Conservation (phyloP, 2,888 invertebrate species). For the Lacanobia wlatinum region DNA sequence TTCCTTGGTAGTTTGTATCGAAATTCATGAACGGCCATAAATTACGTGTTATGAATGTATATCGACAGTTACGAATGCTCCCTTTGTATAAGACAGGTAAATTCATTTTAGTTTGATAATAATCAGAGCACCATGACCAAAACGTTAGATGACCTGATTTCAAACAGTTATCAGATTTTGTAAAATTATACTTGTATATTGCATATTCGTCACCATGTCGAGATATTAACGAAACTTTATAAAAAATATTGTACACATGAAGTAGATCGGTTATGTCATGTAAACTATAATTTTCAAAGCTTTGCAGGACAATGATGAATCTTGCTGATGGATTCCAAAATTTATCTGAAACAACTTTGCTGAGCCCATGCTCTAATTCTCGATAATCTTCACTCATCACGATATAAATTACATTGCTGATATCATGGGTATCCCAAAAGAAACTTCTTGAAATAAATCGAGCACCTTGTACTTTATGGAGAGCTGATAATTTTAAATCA, state of each 20-base stretch:
- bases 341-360: constrained; percentile 56
- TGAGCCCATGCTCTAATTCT: constrained; percentile 63
- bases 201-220: constrained; percentile 38
- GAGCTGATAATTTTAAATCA: constrained; percentile 49
- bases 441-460: constrained; percentile 66
- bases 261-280: constrained; percentile 63
- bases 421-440: constrained; percentile 58
- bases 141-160: constrained; percentile 49
- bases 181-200: constrained; percentile 59
- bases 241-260: constrained; percentile 47
- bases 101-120: constrained; percentile 11
- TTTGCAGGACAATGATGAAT: constrained; percentile 69
- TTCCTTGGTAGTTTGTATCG: constrained; percentile 50
- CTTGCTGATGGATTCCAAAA: constrained; percentile 73
- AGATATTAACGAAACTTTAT: constrained; percentile 32
- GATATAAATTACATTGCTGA: constrained; percentile 66
- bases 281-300: constrained; percentile 50
- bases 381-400: constrained; percentile 60
- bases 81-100: constrained; percentile 1
- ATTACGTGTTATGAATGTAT: constrained; percentile 65
- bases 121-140: constrained; percentile 48
- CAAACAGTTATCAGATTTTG: constrained; percentile 52
- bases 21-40: constrained; percentile 69
- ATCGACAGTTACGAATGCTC: constrained; percentile 55
- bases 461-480: constrained; percentile 61